Percentiles rank a stretch among this genome's conserved stretches.
These are phyloP conservation scores for Ectemnius lituratus DNA, from an alignment of 2,888 invertebrate genomes.

Conservation along the genomic window DNA sequence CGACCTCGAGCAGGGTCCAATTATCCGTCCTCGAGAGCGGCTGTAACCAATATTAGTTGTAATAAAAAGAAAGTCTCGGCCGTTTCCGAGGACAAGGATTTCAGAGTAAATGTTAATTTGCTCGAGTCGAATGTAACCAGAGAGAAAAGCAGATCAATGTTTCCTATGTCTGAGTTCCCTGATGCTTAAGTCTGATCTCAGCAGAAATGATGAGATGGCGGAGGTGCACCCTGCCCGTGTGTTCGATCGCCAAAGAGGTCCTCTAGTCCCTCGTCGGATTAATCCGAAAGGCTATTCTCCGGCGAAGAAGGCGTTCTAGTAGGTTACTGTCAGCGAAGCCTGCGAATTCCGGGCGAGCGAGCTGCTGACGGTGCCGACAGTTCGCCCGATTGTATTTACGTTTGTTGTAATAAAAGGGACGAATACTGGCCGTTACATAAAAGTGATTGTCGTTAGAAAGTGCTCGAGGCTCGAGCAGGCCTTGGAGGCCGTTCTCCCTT, in stretches of 20 bases:
- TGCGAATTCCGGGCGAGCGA: too few species aligned
- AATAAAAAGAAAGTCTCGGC: too few species aligned
- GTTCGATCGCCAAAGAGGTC: conserved; percentile 75
- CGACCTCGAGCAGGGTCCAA: conserved; percentile 45
- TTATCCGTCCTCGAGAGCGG: background rate
- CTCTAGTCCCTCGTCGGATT: conserved; percentile 73
- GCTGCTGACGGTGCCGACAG: background rate
- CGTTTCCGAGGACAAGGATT: too few species aligned
- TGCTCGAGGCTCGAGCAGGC: conserved; percentile 46
- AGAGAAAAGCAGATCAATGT: too few species aligned
- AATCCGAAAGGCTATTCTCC: conserved; percentile 50
- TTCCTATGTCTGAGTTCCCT: too few species aligned
- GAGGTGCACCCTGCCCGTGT: conserved; percentile 44
- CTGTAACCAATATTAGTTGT: too few species aligned
- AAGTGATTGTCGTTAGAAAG: conserved; percentile 74
- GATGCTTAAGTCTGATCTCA: too few species aligned
- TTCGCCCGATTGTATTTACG: conserved; percentile 65
- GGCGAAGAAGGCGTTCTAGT: background rate
- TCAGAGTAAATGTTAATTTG: too few species aligned
- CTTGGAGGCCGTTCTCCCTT: conserved; percentile 42
- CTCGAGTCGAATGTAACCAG: too few species aligned
- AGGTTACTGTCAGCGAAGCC: too few species aligned
- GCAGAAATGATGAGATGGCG: background rate
- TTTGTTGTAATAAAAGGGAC: conserved; percentile 74
- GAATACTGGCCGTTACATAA: conserved; percentile 74